A percentile compares a stretch with the other conserved stretches of the same genome.
phyloP scores from a whole-genome alignment of 2,888 invertebrate genomes.

The Furcula furcula region DNA sequence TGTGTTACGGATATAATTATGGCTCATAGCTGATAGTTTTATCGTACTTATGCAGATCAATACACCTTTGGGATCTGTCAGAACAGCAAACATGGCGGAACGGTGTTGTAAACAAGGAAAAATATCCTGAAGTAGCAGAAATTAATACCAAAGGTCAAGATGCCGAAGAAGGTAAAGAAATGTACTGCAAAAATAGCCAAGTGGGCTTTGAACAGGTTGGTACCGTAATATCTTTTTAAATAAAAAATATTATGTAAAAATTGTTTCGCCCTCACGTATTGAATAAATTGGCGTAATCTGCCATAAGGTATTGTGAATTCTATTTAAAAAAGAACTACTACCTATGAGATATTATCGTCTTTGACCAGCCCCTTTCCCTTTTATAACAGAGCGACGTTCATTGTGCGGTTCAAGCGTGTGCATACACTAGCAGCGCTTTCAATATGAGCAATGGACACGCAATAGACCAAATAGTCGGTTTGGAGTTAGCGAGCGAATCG shows the following conservation, averaged over 20 bases:
- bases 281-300: too few relatives aligned
- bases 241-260: too few relatives aligned
- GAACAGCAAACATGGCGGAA: conserved; percentile 54
- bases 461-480: conserved; percentile 44
- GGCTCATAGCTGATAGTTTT: too few relatives aligned
- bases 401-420: conserved; percentile 48
- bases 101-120: conserved; percentile 36
- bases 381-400: conserved; percentile 3
- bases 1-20: too few relatives aligned
- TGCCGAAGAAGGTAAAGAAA: conserved; percentile 51
- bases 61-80: conserved; percentile 70
- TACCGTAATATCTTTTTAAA: too few relatives aligned
- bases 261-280: too few relatives aligned
- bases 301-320: too few relatives aligned
- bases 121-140: conserved; percentile 42
- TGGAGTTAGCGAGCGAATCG: conserved; percentile 46
- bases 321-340: too few relatives aligned
- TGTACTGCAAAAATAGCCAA: conserved; percentile 52
- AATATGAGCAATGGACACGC: conserved; percentile 34
- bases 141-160: conserved; percentile 29
- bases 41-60: conserved; percentile 39
- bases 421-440: conserved; percentile 60
- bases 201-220: conserved; percentile 37
- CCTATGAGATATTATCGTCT: too few relatives aligned
- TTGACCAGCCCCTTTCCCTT: too few relatives aligned